A percentile compares a stretch with the other conserved stretches of the same genome.
phyloP scores from a whole-genome alignment of 2,888 invertebrate genomes.

The Hydraecia micacea region DNA sequence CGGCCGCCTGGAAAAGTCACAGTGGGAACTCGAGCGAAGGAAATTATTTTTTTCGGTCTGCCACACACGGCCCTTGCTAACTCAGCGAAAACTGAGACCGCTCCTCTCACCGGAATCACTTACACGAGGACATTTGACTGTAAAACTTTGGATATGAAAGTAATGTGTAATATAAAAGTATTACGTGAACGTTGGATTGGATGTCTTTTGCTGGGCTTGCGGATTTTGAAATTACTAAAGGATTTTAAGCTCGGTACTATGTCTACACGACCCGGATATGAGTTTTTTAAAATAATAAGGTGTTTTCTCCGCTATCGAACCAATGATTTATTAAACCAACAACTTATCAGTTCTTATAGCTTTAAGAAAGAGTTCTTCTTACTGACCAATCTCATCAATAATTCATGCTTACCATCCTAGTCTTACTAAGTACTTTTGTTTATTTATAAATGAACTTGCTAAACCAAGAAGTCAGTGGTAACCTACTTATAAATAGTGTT shows the following conservation, averaged over 20 bases:
- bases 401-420: neutral
- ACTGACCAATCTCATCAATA: neutral
- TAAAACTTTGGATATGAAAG: slow-evolving; percentile 68
- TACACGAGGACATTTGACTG: slow-evolving; percentile 77
- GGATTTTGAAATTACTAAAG: slow-evolving; percentile 9
- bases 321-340: neutral
- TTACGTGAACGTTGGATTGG: slow-evolving; percentile 32
- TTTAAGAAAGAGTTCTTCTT: neutral
- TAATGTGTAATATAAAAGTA: slow-evolving; percentile 62
- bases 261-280: neutral
- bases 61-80: slow-evolving; percentile 89
- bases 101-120: slow-evolving; percentile 80
- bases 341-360: slow-evolving; percentile 2
- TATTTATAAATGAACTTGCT: neutral
- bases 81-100: slow-evolving; percentile 85
- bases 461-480: neutral
- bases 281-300: neutral
- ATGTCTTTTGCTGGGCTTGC: slow-evolving; percentile 19
- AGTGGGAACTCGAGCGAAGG: slow-evolving; percentile 87
- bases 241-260: neutral
- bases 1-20: slow-evolving; percentile 89
- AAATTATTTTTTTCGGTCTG: slow-evolving; percentile 90
- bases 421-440: neutral
- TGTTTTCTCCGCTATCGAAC: neutral
- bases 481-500: slow-evolving; percentile 3